Evolutionary conservation across 2,888 invertebrate genomes (phyloP).

Genomic region (Trichacis sp.): DNA sequence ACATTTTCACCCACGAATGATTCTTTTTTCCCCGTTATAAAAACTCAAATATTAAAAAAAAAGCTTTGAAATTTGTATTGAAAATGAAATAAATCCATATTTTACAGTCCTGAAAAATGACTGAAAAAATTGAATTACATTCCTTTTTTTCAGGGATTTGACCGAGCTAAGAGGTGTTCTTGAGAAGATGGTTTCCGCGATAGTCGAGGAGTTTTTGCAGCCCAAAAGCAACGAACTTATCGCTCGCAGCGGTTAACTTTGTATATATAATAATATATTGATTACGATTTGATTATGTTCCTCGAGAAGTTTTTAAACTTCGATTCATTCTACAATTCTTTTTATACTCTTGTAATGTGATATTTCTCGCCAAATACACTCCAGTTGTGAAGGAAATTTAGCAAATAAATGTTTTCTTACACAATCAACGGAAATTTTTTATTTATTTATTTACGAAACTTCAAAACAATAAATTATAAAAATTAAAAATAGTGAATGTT

Average conservation of each 20-base stretch:
- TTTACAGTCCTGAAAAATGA: conserved; percentile 3
- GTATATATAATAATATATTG: background rate
- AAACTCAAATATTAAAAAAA: too few relatives aligned
- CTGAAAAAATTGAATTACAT: conserved; percentile 26
- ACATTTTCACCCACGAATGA: too few relatives aligned
- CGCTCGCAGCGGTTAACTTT: conserved; percentile 54
- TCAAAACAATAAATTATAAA: too few relatives aligned
- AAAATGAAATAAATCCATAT: too few relatives aligned
- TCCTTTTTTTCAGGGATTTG: conserved; percentile 77
- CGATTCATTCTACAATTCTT: background rate
- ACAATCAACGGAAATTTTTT: too few relatives aligned
- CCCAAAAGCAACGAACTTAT: conserved; percentile 79
- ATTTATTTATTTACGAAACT: too few relatives aligned
- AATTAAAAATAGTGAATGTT: too few relatives aligned
- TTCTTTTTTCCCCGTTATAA: too few relatives aligned
- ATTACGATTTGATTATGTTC: background rate
- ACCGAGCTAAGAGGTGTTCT: conserved; percentile 74
- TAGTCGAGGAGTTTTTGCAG: conserved; percentile 85
- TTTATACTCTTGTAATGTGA: background rate
- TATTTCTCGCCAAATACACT: background rate
- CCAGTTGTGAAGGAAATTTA: background rate
- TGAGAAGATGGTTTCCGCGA: conserved; percentile 80
- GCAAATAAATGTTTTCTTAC: background rate
- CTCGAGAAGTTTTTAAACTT: background rate
- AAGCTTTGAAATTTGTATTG: too few relatives aligned